phyloP scores from a whole-genome alignment of 2,797 vertebrate genomes.

The Esox lucius region DNA sequence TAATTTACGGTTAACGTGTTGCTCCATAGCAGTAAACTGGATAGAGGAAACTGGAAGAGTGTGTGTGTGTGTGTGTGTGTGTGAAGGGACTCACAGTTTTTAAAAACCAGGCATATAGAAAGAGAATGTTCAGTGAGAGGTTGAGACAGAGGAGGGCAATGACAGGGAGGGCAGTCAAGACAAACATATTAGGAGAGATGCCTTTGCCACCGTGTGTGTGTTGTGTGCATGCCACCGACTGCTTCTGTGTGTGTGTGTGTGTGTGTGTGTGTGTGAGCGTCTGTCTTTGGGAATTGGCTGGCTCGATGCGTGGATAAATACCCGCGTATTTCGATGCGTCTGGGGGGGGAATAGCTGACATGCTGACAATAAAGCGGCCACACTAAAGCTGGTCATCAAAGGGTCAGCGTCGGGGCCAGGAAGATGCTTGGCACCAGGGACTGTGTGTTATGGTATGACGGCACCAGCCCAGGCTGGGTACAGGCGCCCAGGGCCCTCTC shows the following conservation, averaged over 20 bases:
- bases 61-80: neutral
- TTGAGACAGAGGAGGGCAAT: neutral
- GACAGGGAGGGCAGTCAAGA: neutral
- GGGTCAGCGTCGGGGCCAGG: conserved; percentile 5
- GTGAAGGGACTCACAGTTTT: too few relatives aligned
- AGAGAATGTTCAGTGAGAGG: neutral
- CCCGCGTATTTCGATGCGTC: too few relatives aligned
- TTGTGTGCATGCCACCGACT: conserved; percentile 14
- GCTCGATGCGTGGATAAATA: conserved; percentile 22
- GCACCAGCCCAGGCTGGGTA: neutral
- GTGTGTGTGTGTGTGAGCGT: conserved; percentile 17
- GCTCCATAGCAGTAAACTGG: neutral
- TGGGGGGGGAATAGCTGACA: conserved; percentile 30
- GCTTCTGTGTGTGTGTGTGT: neutral
- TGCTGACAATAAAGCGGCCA: conserved; percentile 31
- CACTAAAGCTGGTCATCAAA: conserved; percentile 31
- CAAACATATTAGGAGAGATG: neutral
- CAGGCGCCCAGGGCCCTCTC: neutral
- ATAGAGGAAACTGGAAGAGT: neutral
- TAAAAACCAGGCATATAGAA: too few relatives aligned
- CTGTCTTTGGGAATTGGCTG: neutral
- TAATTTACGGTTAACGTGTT: conserved; percentile 44
- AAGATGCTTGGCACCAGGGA: conserved; percentile 37
- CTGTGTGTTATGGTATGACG: neutral
- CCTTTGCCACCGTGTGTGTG: neutral